Evolutionary conservation across 2,888 invertebrate species (phyloP).

Genomic region (Bellardia bayeri): DNA sequence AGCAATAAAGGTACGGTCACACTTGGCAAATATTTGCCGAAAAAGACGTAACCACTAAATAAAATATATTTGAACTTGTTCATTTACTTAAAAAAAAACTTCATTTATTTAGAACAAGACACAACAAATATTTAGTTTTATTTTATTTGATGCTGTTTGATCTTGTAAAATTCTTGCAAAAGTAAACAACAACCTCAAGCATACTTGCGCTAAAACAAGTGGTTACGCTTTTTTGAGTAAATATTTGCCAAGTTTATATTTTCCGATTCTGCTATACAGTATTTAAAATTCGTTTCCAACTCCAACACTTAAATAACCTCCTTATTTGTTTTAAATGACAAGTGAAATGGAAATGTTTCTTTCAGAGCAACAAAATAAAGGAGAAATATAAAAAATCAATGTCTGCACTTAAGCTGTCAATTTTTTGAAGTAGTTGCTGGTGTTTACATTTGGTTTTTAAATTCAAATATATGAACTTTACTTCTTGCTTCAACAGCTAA

Average conservation of each 20-base stretch:
- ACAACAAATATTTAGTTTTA: too few species aligned
- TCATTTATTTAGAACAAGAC: too few species aligned
- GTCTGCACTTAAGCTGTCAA: constrained; percentile 72
- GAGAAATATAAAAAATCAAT: constrained; percentile 53
- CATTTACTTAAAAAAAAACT: too few species aligned
- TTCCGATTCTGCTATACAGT: background rate
- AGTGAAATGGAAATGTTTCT: constrained; percentile 58
- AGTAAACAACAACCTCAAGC: too few species aligned
- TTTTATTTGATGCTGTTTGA: too few species aligned
- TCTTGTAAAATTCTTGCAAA: too few species aligned
- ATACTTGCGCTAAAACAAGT: too few species aligned
- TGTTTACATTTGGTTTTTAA: constrained; percentile 51
- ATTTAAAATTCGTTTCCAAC: constrained; percentile 1
- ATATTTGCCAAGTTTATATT: background rate
- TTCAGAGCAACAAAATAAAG: constrained; percentile 46
- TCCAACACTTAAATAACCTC: background rate
- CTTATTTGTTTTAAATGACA: constrained; percentile 62
- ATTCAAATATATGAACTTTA: constrained; percentile 20
- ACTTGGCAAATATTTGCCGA: too few species aligned
- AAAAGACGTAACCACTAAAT: too few species aligned
- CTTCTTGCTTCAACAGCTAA: background rate
- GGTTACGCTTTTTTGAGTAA: too few species aligned
- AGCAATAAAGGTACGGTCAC: too few species aligned
- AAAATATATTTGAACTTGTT: too few species aligned
- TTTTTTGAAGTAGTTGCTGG: constrained; percentile 51